These are phyloP conservation scores for Pantherophis alleghaniensis DNA, from an alignment of 2,797 vertebrate genomes.

Conservation along the genomic window DNA sequence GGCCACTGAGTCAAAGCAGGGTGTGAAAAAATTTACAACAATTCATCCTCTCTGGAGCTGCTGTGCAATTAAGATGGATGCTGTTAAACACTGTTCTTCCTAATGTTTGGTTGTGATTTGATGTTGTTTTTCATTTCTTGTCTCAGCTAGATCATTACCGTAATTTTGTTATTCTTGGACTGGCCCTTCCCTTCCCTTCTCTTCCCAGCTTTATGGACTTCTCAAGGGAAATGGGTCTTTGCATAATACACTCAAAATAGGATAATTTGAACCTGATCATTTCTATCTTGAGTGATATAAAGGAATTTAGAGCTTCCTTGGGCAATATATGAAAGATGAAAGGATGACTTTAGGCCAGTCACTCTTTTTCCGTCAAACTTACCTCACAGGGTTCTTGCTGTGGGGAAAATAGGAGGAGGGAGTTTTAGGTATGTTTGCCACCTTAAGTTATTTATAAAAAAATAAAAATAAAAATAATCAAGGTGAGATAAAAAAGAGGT, in stretches of 20 bases:
- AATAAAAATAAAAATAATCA: not conserved
- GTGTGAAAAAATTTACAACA: constrained; percentile 71
- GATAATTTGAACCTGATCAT: not conserved
- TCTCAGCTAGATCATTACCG: not conserved
- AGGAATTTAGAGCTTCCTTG: not conserved
- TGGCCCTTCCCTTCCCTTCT: not conserved
- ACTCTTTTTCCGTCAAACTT: not conserved
- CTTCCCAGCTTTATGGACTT: not conserved
- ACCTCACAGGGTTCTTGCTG: not conserved
- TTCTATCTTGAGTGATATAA: not conserved
- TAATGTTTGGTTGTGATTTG: not conserved
- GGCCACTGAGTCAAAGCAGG: constrained; percentile 64
- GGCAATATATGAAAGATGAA: not conserved
- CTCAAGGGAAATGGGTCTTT: not conserved
- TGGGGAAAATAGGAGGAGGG: not conserved
- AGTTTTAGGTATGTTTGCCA: not conserved
- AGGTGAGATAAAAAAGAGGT: not conserved
- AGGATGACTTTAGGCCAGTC: not conserved
- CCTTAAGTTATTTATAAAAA: not conserved
- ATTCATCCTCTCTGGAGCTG: constrained; percentile 61
- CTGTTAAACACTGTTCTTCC: constrained; percentile 36
- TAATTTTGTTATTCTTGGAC: not conserved
- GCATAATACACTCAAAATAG: not conserved
- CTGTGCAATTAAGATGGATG: constrained; percentile 48
- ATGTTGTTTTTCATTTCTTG: not conserved